Conservation (phyloP, 2,113 vertebrate genomes). For the Festucalex cinctus region DNA sequence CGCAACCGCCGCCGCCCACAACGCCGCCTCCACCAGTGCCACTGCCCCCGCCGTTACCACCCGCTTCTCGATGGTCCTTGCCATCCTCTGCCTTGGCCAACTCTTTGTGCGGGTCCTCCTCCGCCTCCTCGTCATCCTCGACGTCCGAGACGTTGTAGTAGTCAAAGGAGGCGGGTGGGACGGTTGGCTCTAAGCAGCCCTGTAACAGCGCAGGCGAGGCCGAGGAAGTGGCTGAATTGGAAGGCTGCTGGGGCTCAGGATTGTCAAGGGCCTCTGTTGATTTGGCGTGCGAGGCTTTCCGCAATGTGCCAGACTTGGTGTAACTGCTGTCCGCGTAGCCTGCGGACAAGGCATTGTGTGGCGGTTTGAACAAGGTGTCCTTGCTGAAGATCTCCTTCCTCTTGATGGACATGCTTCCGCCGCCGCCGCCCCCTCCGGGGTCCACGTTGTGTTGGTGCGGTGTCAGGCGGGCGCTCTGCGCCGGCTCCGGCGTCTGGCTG, state of each 20-base stretch:
- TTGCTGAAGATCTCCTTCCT: conserved; percentile 99
- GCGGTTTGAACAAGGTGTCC: conserved; percentile 97
- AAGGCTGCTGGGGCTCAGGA: conserved; percentile 89
- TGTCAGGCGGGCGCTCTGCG: conserved; percentile 84
- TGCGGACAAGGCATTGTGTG: conserved; percentile 89
- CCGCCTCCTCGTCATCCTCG: conserved; percentile 83
- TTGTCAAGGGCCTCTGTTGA: conserved; percentile 85
- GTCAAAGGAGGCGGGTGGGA: conserved; percentile 85
- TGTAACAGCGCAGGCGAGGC: conserved; percentile 78
- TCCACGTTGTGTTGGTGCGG: conserved; percentile 86
- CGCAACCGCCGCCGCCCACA: conserved; percentile 69
- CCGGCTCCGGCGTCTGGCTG: conserved; percentile 79
- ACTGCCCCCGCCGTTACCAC: conserved; percentile 72
- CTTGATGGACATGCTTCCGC: conserved; percentile 81
- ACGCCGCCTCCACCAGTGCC: conserved; percentile 86
- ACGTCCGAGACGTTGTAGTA: conserved; percentile 98
- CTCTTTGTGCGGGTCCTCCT: conserved; percentile 84
- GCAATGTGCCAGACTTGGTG: conserved; percentile 88
- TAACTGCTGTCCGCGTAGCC: conserved; percentile 84
- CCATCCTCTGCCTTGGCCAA: conserved; percentile 74
- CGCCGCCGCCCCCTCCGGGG: conserved; percentile 77
- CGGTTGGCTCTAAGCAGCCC: conserved; percentile 79
- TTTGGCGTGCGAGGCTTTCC: conserved; percentile 89
- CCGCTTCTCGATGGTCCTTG: conserved; percentile 78
- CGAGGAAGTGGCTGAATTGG: conserved; percentile 79